phyloP scores from a whole-genome alignment of 2,797 vertebrate genomes.

The Vireo griseus region DNA sequence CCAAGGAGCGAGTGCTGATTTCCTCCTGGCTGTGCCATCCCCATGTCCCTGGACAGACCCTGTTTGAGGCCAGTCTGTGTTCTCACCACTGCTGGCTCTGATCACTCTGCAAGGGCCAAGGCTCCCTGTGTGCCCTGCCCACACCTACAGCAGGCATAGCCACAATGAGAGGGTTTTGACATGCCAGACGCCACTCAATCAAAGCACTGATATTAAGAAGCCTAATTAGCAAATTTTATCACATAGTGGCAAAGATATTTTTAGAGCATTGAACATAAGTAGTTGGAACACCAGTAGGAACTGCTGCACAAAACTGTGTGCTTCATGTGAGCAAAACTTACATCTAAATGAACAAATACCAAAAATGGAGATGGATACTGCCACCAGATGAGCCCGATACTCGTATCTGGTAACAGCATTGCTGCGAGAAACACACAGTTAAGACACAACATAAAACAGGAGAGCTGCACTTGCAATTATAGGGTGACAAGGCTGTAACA shows the following conservation, averaged over 20 bases:
- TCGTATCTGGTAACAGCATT: background rate
- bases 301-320: background rate
- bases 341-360: background rate
- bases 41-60: no score
- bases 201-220: background rate
- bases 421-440: background rate
- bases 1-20: background rate
- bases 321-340: background rate
- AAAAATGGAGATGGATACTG: background rate
- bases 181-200: background rate
- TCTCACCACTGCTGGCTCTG: accelerated
- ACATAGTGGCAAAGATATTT: background rate
- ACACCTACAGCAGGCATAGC: background rate
- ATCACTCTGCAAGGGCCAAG: accelerated
- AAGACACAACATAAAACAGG: slow-evolving; percentile 30
- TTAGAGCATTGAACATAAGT: background rate
- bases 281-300: background rate
- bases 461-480: slow-evolving; percentile 1
- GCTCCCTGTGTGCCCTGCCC: accelerated
- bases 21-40: background rate
- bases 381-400: background rate
- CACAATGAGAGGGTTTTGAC: accelerated
- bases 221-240: background rate
- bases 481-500: background rate
- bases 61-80: background rate